A percentile compares a stretch with the other conserved stretches of the same genome.
Evolutionary conservation across 2,888 invertebrate genomes (phyloP).

Genomic region (Caenorhabditis sp.): DNA sequence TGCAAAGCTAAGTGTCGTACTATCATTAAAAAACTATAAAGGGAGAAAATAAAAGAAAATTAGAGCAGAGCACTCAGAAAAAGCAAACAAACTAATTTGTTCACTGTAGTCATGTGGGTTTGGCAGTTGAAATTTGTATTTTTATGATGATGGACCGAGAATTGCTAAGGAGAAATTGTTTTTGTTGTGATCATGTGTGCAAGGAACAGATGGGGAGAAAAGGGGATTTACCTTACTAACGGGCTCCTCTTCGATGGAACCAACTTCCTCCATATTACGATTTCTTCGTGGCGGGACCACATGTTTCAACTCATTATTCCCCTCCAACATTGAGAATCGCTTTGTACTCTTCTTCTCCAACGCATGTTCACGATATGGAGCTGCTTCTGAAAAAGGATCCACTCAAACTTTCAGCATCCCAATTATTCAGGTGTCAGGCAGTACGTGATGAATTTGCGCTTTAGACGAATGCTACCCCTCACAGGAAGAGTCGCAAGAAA

Average conservation of each 20-base stretch:
- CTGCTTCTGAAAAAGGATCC: constrained; percentile 38
- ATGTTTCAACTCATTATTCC: constrained; percentile 45
- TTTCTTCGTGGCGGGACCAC: constrained; percentile 50
- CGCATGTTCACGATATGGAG: constrained; percentile 55
- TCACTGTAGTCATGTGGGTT: no score
- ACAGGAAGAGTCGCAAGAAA: constrained; percentile 41
- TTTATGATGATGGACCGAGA: background rate
- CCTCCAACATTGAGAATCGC: constrained; percentile 59
- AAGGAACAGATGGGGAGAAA: no score
- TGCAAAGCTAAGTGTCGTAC: background rate
- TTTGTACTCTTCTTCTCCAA: constrained; percentile 49
- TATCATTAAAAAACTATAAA: background rate
- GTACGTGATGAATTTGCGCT: constrained; percentile 32
- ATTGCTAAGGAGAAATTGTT: background rate
- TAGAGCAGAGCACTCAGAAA: background rate
- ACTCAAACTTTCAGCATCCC: background rate
- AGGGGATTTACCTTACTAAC: constrained; percentile 58
- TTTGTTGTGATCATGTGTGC: background rate
- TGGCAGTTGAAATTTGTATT: no score
- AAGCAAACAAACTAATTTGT: background rate
- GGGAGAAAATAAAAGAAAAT: background rate
- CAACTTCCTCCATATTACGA: constrained; percentile 32
- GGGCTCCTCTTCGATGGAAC: constrained; percentile 48
- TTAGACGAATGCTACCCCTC: background rate
- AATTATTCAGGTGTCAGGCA: background rate